A percentile compares a stretch with the other conserved stretches of the same genome.
These are phyloP conservation scores for Lagenorhynchus albirostris DNA, from an alignment of 2,113 vertebrate species.

Conservation along the genomic window DNA sequence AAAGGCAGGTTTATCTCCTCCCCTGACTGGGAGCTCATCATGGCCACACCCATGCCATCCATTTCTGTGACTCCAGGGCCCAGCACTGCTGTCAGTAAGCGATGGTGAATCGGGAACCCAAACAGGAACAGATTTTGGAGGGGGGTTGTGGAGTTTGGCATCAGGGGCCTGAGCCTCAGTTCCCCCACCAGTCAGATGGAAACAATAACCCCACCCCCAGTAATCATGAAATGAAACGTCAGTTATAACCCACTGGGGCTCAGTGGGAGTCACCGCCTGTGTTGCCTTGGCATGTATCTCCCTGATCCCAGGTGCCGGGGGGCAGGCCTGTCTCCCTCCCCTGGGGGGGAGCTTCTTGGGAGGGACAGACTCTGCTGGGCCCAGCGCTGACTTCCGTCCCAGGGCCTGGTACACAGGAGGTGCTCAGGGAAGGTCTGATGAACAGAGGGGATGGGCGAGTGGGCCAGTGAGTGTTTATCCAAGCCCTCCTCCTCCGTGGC, in stretches of 20 bases:
- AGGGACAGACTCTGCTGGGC: not conserved
- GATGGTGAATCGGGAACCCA: not conserved
- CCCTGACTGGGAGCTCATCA: not conserved
- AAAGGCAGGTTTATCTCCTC: not conserved
- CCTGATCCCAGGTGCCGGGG: not conserved
- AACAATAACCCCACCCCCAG: not conserved
- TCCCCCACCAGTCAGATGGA: not conserved
- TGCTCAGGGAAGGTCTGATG: not conserved
- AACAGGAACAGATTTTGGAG: not conserved
- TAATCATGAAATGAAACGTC: not conserved
- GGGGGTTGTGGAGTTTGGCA: not conserved
- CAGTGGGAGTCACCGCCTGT: not conserved
- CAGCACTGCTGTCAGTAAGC: not conserved
- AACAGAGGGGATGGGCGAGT: not conserved
- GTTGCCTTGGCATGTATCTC: not conserved
- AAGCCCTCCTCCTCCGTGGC: rapidly evolving
- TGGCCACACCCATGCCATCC: rapidly evolving
- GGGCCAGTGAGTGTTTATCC: not conserved
- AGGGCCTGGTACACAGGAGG: not conserved
- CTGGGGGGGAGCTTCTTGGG: not conserved
- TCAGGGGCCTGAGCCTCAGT: not conserved
- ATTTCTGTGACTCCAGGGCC: not conserved
- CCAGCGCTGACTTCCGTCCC: not conserved
- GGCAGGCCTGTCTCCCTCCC: rapidly evolving
- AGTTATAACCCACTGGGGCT: not conserved